A percentile compares a stretch with the other conserved stretches of the same genome.
These are phyloP conservation scores for Coregonus suidteri DNA, from an alignment of 2,797 vertebrate genomes.

Conservation along the genomic window DNA sequence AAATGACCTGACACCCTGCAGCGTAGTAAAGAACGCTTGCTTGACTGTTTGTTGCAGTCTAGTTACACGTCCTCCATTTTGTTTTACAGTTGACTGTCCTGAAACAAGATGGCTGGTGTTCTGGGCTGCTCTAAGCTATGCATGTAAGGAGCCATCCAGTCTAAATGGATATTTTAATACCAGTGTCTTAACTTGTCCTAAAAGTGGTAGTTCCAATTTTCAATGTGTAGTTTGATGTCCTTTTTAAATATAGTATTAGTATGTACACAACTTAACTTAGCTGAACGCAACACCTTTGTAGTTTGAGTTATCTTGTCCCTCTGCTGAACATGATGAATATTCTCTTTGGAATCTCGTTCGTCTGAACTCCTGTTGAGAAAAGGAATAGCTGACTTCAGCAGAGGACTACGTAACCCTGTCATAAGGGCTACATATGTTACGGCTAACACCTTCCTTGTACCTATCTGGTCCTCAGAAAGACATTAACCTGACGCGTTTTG, in stretches of 20 bases:
- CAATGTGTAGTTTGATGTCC: not conserved
- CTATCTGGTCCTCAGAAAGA: not conserved
- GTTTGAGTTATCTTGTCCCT: not conserved
- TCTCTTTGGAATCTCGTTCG: constrained; percentile 73
- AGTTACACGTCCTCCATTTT: not conserved
- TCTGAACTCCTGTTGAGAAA: constrained; percentile 75
- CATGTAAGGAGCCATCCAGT: not conserved
- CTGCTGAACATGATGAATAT: constrained; percentile 66
- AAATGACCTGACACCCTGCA: constrained; percentile 33
- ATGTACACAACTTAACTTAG: too few relatives aligned
- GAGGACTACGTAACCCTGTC: not conserved
- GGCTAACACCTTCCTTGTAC: not conserved
- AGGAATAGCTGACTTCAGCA: constrained; percentile 49
- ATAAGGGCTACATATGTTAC: not conserved
- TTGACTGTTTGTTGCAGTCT: not conserved
- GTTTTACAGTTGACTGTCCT: not conserved
- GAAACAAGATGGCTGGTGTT: not conserved
- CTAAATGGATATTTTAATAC: not conserved
- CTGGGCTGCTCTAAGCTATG: not conserved
- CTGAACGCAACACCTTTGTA: too few relatives aligned
- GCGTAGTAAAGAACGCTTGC: not conserved
- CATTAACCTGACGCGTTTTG: not conserved
- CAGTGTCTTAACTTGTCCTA: not conserved
- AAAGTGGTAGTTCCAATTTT: not conserved
- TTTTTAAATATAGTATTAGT: too few relatives aligned